Conservation (phyloP, 2,888 invertebrate species). For the Caenorhabditis macrosperma region DNA sequence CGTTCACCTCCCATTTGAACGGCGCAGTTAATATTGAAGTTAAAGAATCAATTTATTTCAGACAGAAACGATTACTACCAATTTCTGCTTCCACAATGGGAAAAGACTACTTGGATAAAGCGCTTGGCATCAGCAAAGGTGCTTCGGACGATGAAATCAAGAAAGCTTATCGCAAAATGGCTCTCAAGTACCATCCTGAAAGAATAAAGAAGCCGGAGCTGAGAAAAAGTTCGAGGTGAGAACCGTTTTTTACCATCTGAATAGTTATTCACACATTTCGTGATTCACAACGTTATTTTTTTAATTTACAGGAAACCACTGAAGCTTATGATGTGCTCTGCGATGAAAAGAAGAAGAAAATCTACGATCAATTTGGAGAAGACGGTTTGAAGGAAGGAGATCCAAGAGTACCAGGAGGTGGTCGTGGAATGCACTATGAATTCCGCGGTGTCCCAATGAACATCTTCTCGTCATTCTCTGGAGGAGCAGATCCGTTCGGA, state of each 20-base stretch:
- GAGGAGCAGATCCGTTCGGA: slow-evolving; percentile 92
- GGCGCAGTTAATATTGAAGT: too few relatives aligned
- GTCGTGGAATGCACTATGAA: slow-evolving; percentile 70
- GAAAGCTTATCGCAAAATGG: slow-evolving; percentile 85
- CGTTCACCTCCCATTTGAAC: too few relatives aligned
- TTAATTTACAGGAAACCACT: slow-evolving; percentile 86
- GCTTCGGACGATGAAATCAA: slow-evolving; percentile 94
- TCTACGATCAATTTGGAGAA: slow-evolving; percentile 92
- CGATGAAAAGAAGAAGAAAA: slow-evolving; percentile 91
- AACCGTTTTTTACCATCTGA: slow-evolving; percentile 82
- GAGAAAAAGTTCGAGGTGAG: slow-evolving; percentile 85
- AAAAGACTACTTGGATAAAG: slow-evolving; percentile 98
- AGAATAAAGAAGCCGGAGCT: slow-evolving; percentile 94
- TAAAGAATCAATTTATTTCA: too few relatives aligned
- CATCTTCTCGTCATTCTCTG: slow-evolving; percentile 98
- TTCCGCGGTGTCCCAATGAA: slow-evolving; percentile 96
- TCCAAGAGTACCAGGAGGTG: slow-evolving; percentile 65
- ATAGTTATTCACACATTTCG: too few relatives aligned
- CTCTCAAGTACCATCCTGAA: slow-evolving; percentile 99
- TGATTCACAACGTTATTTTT: too few relatives aligned
- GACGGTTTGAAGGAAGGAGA: slow-evolving; percentile 88
- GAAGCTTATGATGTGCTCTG: slow-evolving; percentile 98
- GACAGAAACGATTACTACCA: too few relatives aligned
- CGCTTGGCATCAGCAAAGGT: slow-evolving; percentile 89
- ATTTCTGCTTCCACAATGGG: slow-evolving; percentile 87